Conservation (phyloP, 64 coral and sea anemone genomes). For the Anthopleura sola region DNA sequence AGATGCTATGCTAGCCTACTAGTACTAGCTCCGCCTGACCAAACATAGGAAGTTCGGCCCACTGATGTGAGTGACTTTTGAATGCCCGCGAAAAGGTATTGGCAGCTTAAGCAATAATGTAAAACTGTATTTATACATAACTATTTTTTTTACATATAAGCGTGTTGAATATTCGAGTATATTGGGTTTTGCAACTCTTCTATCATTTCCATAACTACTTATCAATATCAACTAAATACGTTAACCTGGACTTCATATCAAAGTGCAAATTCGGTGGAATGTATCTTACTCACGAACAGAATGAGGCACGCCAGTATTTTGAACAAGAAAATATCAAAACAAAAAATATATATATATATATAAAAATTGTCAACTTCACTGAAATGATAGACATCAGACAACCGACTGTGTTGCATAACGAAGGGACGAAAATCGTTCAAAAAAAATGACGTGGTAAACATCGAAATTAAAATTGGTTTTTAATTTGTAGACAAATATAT, state of each 20-base stretch:
- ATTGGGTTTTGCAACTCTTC: not conserved
- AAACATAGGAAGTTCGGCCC: no score
- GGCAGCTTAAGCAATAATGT: no score
- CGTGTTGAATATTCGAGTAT: not conserved
- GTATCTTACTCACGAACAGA: not conserved
- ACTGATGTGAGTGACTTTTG: no score
- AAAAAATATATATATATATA: not conserved
- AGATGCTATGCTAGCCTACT: no score
- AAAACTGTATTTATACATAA: not conserved
- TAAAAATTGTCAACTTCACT: not conserved
- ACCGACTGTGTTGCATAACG: not conserved
- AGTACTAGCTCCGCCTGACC: no score
- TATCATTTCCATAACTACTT: not conserved
- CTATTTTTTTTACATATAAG: not conserved
- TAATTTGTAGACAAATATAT: not conserved
- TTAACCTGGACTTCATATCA: not conserved
- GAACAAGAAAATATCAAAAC: not conserved
- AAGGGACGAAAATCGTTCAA: not conserved
- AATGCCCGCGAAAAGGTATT: no score
- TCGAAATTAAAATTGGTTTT: not conserved
- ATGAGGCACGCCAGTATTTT: not conserved
- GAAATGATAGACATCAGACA: not conserved
- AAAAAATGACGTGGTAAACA: not conserved
- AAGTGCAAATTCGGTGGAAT: not conserved
- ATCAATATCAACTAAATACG: not conserved